Evolutionary conservation across 2,113 vertebrate species (phyloP).

Genomic region (Corvus hawaiiensis): DNA sequence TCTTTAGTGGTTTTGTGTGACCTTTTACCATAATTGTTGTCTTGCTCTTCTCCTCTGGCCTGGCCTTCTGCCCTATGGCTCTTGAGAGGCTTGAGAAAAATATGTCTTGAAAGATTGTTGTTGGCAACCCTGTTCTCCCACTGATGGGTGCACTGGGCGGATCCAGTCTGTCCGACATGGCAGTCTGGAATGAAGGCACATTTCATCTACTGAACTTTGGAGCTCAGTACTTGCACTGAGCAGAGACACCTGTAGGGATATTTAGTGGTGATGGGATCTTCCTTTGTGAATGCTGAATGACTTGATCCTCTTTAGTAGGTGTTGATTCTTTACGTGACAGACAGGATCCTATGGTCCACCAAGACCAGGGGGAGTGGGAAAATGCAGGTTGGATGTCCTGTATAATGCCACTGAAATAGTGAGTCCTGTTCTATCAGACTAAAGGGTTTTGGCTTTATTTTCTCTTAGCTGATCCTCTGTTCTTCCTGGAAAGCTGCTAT

Average conservation of each 20-base stretch:
- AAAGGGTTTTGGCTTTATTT: neutral
- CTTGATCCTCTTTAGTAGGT: neutral
- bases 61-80: neutral
- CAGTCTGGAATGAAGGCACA: neutral
- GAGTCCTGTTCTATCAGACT: neutral
- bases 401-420: neutral
- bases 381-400: neutral
- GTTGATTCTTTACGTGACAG: neutral
- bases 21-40: neutral
- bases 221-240: neutral
- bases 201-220: neutral
- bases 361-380: neutral
- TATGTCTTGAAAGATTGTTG: neutral
- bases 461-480: neutral
- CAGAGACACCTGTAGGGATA: neutral
- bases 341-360: neutral
- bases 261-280: accelerated
- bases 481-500: neutral
- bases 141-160: neutral
- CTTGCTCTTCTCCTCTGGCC: neutral
- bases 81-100: neutral
- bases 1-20: neutral
- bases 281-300: neutral
- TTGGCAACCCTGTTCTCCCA: neutral
- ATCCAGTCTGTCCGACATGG: neutral